Conservation (phyloP, 2,797 vertebrate species). For the Anolis apletophallus region DNA sequence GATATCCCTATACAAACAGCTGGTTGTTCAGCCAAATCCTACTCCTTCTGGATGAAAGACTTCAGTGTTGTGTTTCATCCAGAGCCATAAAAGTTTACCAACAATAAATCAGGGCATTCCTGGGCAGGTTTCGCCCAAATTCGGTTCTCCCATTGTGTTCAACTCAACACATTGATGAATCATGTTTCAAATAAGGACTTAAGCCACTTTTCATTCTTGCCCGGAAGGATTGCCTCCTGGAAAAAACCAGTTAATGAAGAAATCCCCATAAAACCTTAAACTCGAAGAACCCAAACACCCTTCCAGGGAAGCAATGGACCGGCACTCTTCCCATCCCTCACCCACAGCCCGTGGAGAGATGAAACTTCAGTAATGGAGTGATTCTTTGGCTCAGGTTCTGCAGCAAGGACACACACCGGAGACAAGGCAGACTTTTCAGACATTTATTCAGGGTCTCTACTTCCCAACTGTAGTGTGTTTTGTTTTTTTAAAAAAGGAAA, state of each 20-base stretch:
- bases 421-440: background rate
- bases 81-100: slow-evolving; percentile 32
- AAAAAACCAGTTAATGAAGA: background rate
- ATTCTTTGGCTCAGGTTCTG: slow-evolving; percentile 26
- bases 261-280: background rate
- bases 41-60: slow-evolving; percentile 49
- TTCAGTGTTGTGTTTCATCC: slow-evolving; percentile 16
- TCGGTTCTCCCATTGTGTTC: background rate
- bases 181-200: background rate
- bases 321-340: slow-evolving; percentile 16
- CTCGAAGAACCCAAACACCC: background rate
- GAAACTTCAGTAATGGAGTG: slow-evolving; percentile 48
- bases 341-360: slow-evolving; percentile 58
- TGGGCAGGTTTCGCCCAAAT: background rate
- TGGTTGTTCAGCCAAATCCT: slow-evolving; percentile 5
- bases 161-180: background rate
- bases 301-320: slow-evolving; percentile 15
- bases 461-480: background rate
- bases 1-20: slow-evolving; percentile 13
- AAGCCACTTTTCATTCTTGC: background rate
- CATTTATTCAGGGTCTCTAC: background rate
- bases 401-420: slow-evolving; percentile 29
- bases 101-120: too few species aligned
- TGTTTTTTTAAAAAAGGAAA: background rate
- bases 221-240: background rate